Evolutionary conservation across 2,888 invertebrate genomes (phyloP), one percentile per base, ranked within the genome.

Genomic region (Amiota mariae): DNA sequence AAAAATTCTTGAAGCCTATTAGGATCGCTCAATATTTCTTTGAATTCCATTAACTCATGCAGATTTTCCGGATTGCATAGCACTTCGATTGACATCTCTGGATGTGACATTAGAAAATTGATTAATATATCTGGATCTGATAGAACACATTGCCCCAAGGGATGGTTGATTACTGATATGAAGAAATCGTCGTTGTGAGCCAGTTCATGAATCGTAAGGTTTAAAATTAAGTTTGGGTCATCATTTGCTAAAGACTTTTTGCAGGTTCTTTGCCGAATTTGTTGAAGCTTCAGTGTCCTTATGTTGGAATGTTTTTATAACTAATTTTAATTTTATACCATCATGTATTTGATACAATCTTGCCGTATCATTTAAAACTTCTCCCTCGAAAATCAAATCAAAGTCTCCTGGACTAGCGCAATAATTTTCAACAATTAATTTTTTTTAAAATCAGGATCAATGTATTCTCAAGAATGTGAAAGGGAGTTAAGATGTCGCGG

Each of bases 61-160:
- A 98, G 98, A 91, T 98, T 98, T 92, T 99, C 98, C 15, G 98
- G 98, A 91, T 99, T 98, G 84, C 97, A 93, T 86, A 93, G 93
- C 94, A 98, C 97, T 74, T 98, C 91, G 87, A 97, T 96, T 88
- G 98, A 97, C 95, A 98, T 97, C 91, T 98, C 97, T 63, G 98
- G 98, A n/a, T n/a, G n/a, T n/a, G n/a, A n/a, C n/a, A n/a, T n/a
- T n/a, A n/a, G n/a, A 91, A 79, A 99, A 92, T 24, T 94, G 92
- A 78, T 93, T 94, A 98, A 95, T 80, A 96, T 94, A 80, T 98
- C 97, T 0, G 98, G 98, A 90, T 98, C 97, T 83, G 95, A 96
- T 95, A 98, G 96, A 91, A 98, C 92, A 89, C 95, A 94, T 90
- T 98, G 97, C 75, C 98, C 96, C 80, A 98, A 90, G 1, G 98